Evolutionary conservation across 2,888 invertebrate genomes (phyloP).

Genomic region (Papilio elwesi): DNA sequence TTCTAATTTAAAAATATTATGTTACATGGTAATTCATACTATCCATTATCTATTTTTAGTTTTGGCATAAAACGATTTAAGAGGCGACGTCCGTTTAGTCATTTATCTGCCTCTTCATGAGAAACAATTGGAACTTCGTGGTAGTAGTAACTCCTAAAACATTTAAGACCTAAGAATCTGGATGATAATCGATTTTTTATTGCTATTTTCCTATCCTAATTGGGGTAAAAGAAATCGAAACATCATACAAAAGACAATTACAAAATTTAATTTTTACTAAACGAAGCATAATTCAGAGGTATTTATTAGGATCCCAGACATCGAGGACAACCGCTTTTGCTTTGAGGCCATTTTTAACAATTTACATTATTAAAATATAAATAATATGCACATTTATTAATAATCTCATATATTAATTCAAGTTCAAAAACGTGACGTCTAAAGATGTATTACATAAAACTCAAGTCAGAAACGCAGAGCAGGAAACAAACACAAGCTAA

Average conservation of each 20-base stretch:
- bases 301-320: slow-evolving; percentile 7
- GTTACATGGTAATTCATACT: not conserved
- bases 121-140: too few species aligned
- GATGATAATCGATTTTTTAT: too few species aligned
- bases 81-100: not conserved
- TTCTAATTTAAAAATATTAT: not conserved
- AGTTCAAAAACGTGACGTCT: slow-evolving; percentile 6
- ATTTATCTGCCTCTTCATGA: too few species aligned
- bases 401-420: not conserved
- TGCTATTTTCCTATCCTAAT: too few species aligned
- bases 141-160: not conserved
- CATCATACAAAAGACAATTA: not conserved
- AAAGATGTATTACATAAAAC: slow-evolving; percentile 5
- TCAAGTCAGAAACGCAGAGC: not conserved
- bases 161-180: too few species aligned
- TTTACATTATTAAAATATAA: slow-evolving; percentile 23
- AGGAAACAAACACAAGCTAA: slow-evolving; percentile 18
- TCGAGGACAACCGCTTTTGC: slow-evolving; percentile 28
- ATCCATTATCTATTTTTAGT: not conserved
- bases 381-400: slow-evolving; percentile 9
- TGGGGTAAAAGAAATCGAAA: not conserved
- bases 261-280: not conserved
- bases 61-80: not conserved
- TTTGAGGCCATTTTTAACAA: slow-evolving; percentile 19
- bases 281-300: not conserved